Conservation (phyloP, 2,113 vertebrate genomes). For the Brachypodius melanocephalos region DNA sequence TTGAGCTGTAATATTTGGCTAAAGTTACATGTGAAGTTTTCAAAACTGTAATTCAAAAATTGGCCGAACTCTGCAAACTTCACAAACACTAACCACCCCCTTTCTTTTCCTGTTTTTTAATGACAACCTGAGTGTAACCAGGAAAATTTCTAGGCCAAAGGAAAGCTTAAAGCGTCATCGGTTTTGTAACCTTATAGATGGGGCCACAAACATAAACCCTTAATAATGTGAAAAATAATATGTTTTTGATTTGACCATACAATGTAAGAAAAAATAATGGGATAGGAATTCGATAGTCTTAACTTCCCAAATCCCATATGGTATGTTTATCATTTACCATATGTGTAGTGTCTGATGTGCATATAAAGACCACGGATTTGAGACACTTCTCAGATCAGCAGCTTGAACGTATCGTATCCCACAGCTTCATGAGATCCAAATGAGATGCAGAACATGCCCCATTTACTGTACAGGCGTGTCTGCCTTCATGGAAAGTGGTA, state of each 20-base stretch:
- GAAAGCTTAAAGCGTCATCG: not conserved
- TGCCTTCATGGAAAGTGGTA: not conserved
- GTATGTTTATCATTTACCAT: conserved; percentile 53
- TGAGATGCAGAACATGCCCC: not conserved
- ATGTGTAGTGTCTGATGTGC: conserved; percentile 25
- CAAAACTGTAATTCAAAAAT: conserved; percentile 33
- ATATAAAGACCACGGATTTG: not conserved
- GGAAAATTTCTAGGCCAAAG: conserved; percentile 40
- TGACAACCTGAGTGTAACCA: conserved; percentile 37
- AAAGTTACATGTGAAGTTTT: conserved; percentile 10
- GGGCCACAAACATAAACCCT: conserved; percentile 8
- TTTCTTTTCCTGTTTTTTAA: not conserved
- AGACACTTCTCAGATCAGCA: not conserved
- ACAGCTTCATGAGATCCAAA: not conserved
- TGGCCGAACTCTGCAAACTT: not conserved
- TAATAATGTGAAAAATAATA: conserved; percentile 36
- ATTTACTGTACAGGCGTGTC: not conserved
- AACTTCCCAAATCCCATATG: conserved; percentile 38
- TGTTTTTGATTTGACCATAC: conserved; percentile 44
- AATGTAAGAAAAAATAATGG: conserved; percentile 42
- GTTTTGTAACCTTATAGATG: conserved; percentile 16
- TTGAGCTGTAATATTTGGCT: conserved; percentile 17
- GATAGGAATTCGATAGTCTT: conserved; percentile 1
- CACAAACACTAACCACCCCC: not conserved
- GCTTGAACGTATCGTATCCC: not conserved